phyloP scores from a whole-genome alignment of 2,797 vertebrate species.

The Vipera ursinii region DNA sequence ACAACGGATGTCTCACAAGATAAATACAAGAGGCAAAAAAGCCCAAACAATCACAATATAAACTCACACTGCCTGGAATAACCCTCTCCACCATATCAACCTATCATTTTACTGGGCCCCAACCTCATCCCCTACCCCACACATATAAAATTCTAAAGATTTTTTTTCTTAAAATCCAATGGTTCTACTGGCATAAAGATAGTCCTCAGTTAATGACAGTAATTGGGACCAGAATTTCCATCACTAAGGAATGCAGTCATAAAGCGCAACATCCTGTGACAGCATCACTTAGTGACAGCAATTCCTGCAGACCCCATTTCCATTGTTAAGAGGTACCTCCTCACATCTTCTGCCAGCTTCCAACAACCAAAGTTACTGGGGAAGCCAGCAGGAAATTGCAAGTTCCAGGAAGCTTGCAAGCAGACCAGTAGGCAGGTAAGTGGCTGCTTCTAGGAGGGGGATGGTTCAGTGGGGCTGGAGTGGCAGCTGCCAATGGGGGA shows the following conservation, averaged over 20 bases:
- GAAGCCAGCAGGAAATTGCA: neutral
- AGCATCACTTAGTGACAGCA: neutral
- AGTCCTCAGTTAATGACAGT: neutral
- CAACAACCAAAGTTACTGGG: neutral
- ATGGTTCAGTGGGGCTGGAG: neutral
- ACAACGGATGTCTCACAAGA: neutral
- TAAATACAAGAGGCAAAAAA: neutral
- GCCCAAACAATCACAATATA: neutral
- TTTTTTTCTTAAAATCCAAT: constrained; percentile 17
- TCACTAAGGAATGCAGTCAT: neutral
- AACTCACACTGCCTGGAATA: neutral
- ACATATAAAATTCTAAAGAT: neutral
- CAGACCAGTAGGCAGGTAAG: neutral
- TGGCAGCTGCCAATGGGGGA: neutral
- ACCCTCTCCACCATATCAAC: neutral
- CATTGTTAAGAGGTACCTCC: neutral
- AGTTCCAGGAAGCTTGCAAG: neutral
- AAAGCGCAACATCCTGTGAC: neutral
- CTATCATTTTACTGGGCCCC: neutral
- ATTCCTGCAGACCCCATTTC: neutral
- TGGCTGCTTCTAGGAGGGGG: neutral
- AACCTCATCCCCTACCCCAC: neutral
- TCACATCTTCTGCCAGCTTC: neutral
- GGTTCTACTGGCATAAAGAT: neutral
- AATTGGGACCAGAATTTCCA: neutral